Base-by-base conservation (phyloP, 2,888 invertebrate species). In the Ophion costatus region DNA sequence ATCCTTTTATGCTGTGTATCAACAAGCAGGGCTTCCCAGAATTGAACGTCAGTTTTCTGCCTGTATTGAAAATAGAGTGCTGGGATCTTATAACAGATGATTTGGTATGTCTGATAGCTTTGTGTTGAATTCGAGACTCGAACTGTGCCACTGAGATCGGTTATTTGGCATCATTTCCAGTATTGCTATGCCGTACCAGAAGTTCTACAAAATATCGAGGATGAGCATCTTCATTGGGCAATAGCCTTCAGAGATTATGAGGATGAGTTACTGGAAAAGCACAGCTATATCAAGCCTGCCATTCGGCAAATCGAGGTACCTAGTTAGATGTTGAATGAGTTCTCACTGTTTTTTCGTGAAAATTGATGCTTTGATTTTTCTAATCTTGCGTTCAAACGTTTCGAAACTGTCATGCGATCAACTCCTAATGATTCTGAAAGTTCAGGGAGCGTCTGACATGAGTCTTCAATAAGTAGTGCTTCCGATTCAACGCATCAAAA, bases 211-310 rank as follows among this genome's bases (percentile, higher is more conserved):
- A 5, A n/a, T 86, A 0, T 71, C 0, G 0, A 69, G 89, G 61
- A 90, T 90, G n/a, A 80, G 17, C 88, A 89, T 10, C 90, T 94
- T 0, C 94, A 94, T 87, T 96, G 95, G 95, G 92, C 95, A 20
- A 93, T 95, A 17, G 95, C 95, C 11, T 95, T 95, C 90, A 95
- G 95, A 85, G 94, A 94, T 75, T 94, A 94, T 84, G 95, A 96
- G 89, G 93, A 94, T 33, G 94, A 94, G 42, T 88, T 95, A 84
- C 94, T 95, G 33, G 24, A 17, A 24, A 29, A 24, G 77, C 92
- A 94, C 81, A 94, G 94, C 1, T 69, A 73, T 10, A 57, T 88
- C 0, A 92, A 91, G 38, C 88, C 88, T 5, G 84, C 89, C 10
- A 90, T 92, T 73, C 79, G 90, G 38, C 88, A 89, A 24, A 67